Percentiles rank a stretch among this genome's conserved stretches.
These are phyloP conservation scores for Heliornis fulica DNA, from an alignment of 2,113 vertebrate species.

Conservation along the genomic window DNA sequence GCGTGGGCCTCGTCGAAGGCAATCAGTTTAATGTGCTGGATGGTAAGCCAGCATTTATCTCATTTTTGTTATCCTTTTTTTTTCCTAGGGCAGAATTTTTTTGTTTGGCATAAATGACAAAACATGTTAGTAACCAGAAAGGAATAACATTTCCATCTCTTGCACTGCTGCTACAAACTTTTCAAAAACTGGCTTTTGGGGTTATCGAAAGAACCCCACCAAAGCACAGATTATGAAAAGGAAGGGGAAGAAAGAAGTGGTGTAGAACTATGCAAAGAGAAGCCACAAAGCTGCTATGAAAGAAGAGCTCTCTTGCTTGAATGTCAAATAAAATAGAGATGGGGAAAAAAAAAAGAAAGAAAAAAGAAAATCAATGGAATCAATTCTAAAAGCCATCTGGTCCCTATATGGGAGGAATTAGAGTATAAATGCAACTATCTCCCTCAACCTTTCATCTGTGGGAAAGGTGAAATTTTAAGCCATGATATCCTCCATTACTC, in stretches of 20 bases:
- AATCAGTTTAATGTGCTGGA: background rate
- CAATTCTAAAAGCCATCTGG: background rate
- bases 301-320: background rate
- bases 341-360: background rate
- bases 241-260: background rate
- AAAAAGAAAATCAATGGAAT: background rate
- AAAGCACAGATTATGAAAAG: background rate
- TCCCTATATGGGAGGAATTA: background rate
- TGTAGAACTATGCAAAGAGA: background rate
- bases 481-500: background rate
- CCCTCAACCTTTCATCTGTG: background rate
- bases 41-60: background rate
- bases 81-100: background rate
- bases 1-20: background rate
- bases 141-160: background rate
- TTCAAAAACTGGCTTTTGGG: background rate
- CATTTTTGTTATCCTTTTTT: background rate
- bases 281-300: background rate
- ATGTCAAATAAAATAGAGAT: background rate
- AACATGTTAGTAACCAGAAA: background rate
- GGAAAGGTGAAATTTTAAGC: conserved; percentile 24
- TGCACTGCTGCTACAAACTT: background rate
- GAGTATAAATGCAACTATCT: background rate
- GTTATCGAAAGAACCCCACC: too few relatives aligned
- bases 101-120: background rate